Percentiles rank a stretch among this genome's conserved stretches.
These are phyloP conservation scores for Lacerta bilineata DNA, from an alignment of 2,797 vertebrate species.

Conservation along the genomic window DNA sequence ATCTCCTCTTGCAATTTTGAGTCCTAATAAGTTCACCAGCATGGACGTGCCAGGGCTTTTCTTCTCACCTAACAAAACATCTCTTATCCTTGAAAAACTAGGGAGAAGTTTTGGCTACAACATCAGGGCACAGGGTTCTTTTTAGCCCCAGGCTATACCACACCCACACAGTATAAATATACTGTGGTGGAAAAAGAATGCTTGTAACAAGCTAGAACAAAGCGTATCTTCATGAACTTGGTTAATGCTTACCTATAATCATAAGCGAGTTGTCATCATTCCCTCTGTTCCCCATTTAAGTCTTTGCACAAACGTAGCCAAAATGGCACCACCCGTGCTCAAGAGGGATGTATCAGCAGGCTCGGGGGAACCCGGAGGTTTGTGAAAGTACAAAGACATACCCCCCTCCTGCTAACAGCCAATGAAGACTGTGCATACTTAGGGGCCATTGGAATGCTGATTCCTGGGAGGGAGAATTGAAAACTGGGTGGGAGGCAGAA, in stretches of 20 bases:
- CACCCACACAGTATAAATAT: neutral
- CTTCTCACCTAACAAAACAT: neutral
- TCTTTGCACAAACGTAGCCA: neutral
- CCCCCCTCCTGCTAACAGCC: too few relatives aligned
- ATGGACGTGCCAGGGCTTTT: neutral
- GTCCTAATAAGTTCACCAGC: neutral
- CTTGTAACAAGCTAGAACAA: slow-evolving; percentile 11
- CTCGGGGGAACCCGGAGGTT: neutral
- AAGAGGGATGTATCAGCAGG: neutral
- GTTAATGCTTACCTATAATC: neutral
- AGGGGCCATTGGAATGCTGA: too few relatives aligned
- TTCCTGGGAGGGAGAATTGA: too few relatives aligned
- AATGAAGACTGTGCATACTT: too few relatives aligned
- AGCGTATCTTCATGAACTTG: neutral
- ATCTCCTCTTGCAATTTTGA: neutral
- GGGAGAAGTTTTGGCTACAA: neutral
- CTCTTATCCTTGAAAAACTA: neutral
- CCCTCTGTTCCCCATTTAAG: neutral
- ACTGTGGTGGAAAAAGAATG: neutral
- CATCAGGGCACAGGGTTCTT: neutral
- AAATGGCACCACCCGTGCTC: neutral
- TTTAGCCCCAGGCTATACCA: neutral
- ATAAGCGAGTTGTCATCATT: neutral
- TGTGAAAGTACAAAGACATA: neutral
- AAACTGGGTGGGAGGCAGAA: too few relatives aligned